phyloP scores from a whole-genome alignment of 2,888 invertebrate genomes.

The Melipona beecheii region DNA sequence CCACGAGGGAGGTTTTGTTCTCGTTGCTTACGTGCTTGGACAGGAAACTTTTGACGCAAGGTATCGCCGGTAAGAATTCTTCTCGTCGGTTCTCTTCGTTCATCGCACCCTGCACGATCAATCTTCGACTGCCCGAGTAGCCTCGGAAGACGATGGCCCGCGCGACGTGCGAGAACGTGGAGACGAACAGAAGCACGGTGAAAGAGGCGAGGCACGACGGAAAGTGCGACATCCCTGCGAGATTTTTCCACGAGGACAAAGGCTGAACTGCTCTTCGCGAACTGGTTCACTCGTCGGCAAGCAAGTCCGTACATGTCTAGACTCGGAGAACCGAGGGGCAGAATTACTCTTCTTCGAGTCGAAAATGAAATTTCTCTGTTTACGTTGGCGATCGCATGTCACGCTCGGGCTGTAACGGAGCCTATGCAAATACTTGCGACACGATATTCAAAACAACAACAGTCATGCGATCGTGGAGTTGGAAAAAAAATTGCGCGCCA shows the following conservation, averaged over 20 bases:
- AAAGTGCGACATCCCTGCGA: constrained; percentile 9
- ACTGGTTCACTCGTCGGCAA: background rate
- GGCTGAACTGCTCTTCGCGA: constrained; percentile 14
- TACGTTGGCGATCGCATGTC: constrained; percentile 48
- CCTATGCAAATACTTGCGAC: constrained; percentile 72
- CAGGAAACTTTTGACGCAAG: constrained; percentile 65
- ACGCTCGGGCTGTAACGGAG: constrained; percentile 39
- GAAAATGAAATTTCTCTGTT: constrained; percentile 11
- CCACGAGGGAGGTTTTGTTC: constrained; percentile 46
- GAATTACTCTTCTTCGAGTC: background rate
- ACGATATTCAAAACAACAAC: constrained; percentile 58
- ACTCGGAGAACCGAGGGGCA: background rate
- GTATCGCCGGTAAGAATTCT: constrained; percentile 25
- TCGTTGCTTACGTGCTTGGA: constrained; percentile 31
- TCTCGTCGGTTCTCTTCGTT: background rate
- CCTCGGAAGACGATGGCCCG: constrained; percentile 15
- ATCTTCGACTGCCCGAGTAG: constrained; percentile 13
- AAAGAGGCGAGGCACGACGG: background rate
- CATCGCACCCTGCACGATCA: constrained; percentile 12
- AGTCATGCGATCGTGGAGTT: constrained; percentile 70
- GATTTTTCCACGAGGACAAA: background rate
- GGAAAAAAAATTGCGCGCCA: constrained; percentile 25
- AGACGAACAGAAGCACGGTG: background rate
- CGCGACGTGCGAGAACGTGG: background rate
- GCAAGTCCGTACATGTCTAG: background rate